Evolutionary conservation across 2,797 vertebrate species (phyloP).

Genomic region (Acanthurus tractus): DNA sequence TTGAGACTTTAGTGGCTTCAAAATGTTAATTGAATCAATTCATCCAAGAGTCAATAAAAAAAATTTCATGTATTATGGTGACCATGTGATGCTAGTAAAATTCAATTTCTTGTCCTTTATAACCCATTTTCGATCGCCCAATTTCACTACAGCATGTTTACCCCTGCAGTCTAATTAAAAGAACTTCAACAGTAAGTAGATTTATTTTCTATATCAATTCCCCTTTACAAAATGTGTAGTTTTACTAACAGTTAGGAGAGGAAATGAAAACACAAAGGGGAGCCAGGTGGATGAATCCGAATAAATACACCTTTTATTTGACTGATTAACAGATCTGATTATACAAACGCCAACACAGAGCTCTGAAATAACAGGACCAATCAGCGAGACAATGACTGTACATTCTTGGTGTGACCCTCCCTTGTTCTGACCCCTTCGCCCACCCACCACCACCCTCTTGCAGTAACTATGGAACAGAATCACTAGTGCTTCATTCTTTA

Average conservation of each 20-base stretch:
- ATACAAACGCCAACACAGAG: slow-evolving; percentile 88
- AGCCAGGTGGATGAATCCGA: slow-evolving; percentile 77
- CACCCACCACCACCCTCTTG: slow-evolving; percentile 35
- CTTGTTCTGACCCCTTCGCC: slow-evolving; percentile 42
- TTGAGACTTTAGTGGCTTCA: not conserved
- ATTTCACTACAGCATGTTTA: not conserved
- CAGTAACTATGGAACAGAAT: slow-evolving; percentile 71
- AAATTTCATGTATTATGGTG: not conserved
- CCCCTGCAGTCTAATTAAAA: not conserved
- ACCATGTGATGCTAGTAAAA: not conserved
- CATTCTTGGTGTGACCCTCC: slow-evolving; percentile 77
- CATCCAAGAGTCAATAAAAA: not conserved
- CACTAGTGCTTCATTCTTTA: slow-evolving; percentile 75
- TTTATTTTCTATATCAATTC: not conserved
- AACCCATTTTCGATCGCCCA: not conserved
- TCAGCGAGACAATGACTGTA: slow-evolving; percentile 85
- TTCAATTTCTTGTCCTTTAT: not conserved
- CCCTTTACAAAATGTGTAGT: not conserved
- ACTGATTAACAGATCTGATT: slow-evolving; percentile 87
- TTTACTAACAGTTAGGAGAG: not conserved
- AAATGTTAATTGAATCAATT: not conserved
- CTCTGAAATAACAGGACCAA: slow-evolving; percentile 87
- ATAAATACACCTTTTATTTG: slow-evolving; percentile 91
- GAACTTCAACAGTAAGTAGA: not conserved
- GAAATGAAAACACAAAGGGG: slow-evolving; percentile 15